Evolutionary conservation across 2,113 vertebrate species (phyloP).

Genomic region (Peromyscus leucopus): DNA sequence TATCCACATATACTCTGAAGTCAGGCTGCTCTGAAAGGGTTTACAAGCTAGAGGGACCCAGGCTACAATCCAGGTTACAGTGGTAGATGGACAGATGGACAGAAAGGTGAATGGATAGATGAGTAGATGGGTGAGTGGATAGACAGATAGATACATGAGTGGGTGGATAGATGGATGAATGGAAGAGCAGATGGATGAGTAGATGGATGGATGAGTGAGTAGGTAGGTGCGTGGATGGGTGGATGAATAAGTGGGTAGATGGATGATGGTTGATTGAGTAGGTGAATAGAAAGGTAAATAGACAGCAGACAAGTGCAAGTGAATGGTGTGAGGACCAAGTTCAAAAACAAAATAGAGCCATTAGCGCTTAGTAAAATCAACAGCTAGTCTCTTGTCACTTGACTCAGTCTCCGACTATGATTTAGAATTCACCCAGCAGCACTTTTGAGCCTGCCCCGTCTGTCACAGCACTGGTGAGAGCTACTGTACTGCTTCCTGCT

Average conservation of each 20-base stretch:
- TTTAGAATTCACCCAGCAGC: not conserved
- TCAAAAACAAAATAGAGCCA: not conserved
- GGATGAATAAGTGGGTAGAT: not conserved
- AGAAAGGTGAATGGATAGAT: not conserved
- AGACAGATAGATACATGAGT: not conserved
- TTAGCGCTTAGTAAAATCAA: not conserved
- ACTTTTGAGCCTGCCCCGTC: not conserved
- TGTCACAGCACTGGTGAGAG: not conserved
- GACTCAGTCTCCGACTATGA: not conserved
- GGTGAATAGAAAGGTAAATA: not conserved
- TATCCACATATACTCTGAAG: not conserved
- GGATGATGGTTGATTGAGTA: no score
- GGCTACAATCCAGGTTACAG: not conserved
- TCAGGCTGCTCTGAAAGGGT: not conserved
- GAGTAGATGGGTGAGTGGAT: not conserved
- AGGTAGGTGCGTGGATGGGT: not conserved
- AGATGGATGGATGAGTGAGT: not conserved
- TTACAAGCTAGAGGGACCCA: not conserved
- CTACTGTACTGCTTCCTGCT: not conserved
- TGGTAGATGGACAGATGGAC: not conserved
- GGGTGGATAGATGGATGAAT: not conserved
- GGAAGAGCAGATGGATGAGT: no score
- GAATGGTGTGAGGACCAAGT: not conserved
- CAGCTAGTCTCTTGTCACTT: not conserved
- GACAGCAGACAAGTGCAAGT: not conserved